Conservation (phyloP, 2,888 invertebrate species). For the Temnothorax unifasciatus region DNA sequence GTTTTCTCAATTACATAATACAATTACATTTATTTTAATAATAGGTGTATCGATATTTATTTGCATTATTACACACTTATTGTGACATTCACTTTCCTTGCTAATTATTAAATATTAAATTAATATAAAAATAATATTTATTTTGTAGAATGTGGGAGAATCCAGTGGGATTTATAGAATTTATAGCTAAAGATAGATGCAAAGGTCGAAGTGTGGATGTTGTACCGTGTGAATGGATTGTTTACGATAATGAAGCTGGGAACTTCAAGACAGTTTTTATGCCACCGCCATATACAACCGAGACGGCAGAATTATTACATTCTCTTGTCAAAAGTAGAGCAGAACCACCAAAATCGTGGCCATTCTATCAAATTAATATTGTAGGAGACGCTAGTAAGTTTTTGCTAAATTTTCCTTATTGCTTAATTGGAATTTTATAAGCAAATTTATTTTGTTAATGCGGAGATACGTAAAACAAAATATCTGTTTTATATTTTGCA, state of each 20-base stretch:
- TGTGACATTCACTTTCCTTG: too few species aligned
- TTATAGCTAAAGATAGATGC: background rate
- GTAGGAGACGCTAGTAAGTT: background rate
- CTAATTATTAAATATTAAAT: too few species aligned
- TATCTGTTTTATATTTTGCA: too few species aligned
- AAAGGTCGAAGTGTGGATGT: background rate
- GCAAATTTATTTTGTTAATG: too few species aligned
- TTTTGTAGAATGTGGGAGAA: background rate
- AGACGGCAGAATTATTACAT: background rate
- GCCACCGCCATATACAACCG: background rate
- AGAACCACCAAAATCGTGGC: constrained; percentile 2
- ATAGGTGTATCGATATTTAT: too few species aligned
- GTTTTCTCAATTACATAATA: too few species aligned
- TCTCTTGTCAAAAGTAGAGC: background rate
- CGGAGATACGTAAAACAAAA: too few species aligned
- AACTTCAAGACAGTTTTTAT: background rate
- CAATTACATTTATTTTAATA: too few species aligned
- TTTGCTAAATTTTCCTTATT: background rate
- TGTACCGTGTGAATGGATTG: background rate
- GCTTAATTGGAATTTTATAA: too few species aligned
- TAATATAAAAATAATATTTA: background rate
- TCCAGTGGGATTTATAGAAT: background rate
- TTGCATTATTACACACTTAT: too few species aligned
- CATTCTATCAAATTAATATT: background rate
- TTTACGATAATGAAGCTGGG: background rate